A percentile compares a stretch with the other conserved stretches of the same genome.
phyloP scores from a whole-genome alignment of 2,113 vertebrate genomes.

The Scalopus aquaticus region DNA sequence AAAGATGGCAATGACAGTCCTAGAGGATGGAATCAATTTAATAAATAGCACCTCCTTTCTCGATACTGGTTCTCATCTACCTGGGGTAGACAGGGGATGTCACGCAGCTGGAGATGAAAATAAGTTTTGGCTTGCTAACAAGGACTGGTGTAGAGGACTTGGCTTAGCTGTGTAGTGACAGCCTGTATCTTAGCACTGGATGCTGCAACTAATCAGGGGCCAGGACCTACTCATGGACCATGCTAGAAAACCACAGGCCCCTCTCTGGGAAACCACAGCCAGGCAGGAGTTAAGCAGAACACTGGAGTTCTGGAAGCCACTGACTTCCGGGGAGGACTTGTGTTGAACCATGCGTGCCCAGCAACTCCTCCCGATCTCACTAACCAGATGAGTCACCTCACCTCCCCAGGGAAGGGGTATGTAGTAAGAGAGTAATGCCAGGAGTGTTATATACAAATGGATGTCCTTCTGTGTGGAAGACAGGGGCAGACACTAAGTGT shows the following conservation, averaged over 20 bases:
- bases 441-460: not conserved
- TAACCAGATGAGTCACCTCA: not conserved
- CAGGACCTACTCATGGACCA: accelerated
- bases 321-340: not conserved
- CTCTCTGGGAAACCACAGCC: not conserved
- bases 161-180: not conserved
- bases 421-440: not conserved
- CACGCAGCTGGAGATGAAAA: not conserved
- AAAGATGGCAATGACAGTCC: not conserved
- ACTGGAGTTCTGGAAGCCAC: not conserved
- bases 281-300: not conserved
- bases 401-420: not conserved
- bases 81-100: not conserved
- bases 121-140: not conserved
- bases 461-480: not conserved
- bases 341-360: not conserved
- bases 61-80: not conserved
- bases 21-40: not conserved
- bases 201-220: not conserved
- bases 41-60: not conserved
- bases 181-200: not conserved
- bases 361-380: not conserved
- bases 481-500: not conserved
- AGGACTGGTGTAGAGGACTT: not conserved
- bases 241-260: not conserved